These are phyloP conservation scores for Taeniopygia guttata DNA, from an alignment of 2,797 vertebrate species.

Conservation along the genomic window DNA sequence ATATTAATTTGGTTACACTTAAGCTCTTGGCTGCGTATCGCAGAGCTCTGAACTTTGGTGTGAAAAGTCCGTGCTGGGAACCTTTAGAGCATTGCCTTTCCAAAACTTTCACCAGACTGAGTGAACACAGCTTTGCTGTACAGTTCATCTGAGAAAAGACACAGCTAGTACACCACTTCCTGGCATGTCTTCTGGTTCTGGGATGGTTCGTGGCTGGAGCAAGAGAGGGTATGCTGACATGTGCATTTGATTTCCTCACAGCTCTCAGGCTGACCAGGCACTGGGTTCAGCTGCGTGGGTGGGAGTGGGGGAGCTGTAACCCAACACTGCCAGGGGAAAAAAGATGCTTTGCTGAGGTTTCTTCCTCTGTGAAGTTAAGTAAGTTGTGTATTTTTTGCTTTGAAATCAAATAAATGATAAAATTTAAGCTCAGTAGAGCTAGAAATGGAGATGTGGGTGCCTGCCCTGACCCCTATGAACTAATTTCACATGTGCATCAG, in stretches of 20 bases:
- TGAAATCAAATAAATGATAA: slow-evolving; percentile 19
- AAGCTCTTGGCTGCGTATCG: neutral
- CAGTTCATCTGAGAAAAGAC: neutral
- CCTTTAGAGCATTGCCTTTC: neutral
- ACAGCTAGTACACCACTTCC: neutral
- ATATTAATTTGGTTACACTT: neutral
- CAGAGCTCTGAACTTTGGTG: neutral
- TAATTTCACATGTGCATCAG: neutral
- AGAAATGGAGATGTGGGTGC: neutral
- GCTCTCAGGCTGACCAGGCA: neutral
- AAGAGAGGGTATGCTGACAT: neutral
- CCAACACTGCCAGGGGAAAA: neutral
- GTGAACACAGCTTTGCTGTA: neutral
- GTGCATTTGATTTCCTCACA: slow-evolving; percentile 15
- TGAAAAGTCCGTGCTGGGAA: neutral
- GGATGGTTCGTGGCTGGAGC: neutral
- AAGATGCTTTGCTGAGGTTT: slow-evolving; percentile 11
- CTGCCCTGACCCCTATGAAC: neutral
- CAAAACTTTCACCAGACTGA: neutral
- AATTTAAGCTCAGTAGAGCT: neutral
- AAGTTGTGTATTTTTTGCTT: neutral
- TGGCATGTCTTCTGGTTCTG: neutral
- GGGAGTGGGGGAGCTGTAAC: neutral
- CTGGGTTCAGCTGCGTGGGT: slow-evolving; percentile 5
- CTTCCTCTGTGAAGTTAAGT: neutral